Conservation (phyloP, 2,797 vertebrate species). For the Podarcis siculus region DNA sequence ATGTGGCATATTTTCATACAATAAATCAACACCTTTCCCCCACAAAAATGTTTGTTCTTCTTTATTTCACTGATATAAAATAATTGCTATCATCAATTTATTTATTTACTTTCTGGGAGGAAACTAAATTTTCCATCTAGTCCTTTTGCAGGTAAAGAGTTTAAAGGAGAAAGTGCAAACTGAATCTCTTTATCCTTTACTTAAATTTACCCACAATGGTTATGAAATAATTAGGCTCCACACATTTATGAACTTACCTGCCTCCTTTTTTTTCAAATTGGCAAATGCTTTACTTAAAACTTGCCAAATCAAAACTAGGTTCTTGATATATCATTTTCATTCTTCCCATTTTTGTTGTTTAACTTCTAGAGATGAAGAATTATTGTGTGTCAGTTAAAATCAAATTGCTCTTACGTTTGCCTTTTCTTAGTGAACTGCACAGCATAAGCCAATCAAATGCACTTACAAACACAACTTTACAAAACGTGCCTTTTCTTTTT, state of each 20-base stretch:
- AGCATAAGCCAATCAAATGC: not conserved
- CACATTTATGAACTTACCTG: not conserved
- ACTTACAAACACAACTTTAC: not conserved
- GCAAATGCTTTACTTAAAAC: not conserved
- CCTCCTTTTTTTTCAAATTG: not conserved
- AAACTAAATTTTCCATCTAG: not conserved
- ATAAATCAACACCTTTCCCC: not conserved
- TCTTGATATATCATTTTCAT: not conserved
- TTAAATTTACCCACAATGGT: fast-evolving
- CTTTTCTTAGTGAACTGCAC: not conserved
- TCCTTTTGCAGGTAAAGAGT: not conserved
- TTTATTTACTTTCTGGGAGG: not conserved
- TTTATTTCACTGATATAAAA: not conserved
- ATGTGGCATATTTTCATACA: not conserved
- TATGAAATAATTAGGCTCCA: not conserved
- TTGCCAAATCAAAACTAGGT: fast-evolving
- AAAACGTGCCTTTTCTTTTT: not conserved
- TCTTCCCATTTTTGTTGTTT: fast-evolving
- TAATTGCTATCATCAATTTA: not conserved
- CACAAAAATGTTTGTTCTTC: not conserved
- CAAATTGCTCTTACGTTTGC: not conserved
- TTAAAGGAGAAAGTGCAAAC: not conserved
- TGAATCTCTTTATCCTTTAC: not conserved
- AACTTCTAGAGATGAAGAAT: constrained; percentile 12
- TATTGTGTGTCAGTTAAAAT: not conserved